Evolutionary conservation across 2,113 vertebrate species (phyloP).

Genomic region (Cottus gobio): DNA sequence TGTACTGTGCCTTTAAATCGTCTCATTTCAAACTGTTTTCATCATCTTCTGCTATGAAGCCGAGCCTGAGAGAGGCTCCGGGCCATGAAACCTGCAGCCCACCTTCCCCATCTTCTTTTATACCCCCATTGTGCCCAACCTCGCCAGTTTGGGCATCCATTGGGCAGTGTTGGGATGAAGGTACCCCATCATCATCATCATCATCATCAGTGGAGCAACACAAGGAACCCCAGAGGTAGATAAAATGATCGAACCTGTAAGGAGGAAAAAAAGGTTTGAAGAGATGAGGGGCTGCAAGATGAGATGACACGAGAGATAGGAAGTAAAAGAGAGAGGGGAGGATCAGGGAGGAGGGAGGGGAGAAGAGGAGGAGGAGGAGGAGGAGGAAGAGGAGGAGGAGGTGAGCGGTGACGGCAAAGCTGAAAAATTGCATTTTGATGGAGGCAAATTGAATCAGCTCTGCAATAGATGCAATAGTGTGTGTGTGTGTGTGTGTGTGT

Average conservation of each 20-base stretch:
- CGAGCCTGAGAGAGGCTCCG: neutral
- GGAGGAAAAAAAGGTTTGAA: neutral
- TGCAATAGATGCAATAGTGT: no score
- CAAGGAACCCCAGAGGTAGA: conserved; percentile 41
- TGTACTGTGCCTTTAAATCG: no score
- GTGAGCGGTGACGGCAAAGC: conserved; percentile 28
- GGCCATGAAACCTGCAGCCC: neutral
- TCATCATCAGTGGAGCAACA: conserved; percentile 27
- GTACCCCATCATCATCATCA: neutral
- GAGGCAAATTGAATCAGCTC: conserved; percentile 71
- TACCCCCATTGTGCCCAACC: no score
- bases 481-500: conserved; percentile 35
- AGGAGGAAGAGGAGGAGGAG: neutral
- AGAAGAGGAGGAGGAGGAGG: neutral
- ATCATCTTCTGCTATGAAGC: no score
- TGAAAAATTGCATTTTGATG: conserved; percentile 74
- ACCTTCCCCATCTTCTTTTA: neutral
- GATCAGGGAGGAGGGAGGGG: conserved; percentile 24
- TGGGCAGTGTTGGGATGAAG: neutral
- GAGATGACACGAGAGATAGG: conserved; percentile 20
- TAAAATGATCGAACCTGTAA: conserved; percentile 45
- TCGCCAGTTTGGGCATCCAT: no score
- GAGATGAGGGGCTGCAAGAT: conserved; percentile 26
- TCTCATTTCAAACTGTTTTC: no score
- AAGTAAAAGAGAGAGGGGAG: conserved; percentile 10